Evolutionary conservation across 1,140 invertebrate genomes (phyloP).

Genomic region (Drosophila oshimai): DNA sequence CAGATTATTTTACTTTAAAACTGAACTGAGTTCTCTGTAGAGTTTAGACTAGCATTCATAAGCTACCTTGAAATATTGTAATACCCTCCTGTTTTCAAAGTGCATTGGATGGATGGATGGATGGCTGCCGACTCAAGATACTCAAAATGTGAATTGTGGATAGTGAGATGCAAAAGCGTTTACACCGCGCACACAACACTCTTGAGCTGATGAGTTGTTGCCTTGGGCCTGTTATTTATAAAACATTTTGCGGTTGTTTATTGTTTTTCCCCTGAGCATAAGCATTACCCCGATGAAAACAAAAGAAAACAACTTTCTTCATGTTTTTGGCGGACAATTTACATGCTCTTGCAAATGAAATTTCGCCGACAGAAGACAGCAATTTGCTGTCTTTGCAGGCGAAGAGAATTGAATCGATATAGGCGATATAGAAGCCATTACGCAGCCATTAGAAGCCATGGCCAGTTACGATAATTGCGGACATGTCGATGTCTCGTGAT

Average conservation of each 20-base stretch:
- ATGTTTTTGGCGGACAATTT: constrained; percentile 20
- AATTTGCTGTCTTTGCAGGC: constrained; percentile 1
- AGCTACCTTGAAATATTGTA: not conserved
- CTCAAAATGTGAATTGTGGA: constrained; percentile 12
- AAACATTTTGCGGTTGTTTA: constrained; percentile 39
- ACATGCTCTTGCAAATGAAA: constrained; percentile 8
- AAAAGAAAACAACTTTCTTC: constrained; percentile 45
- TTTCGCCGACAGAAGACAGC: not conserved
- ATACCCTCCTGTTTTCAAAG: not conserved
- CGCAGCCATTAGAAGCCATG: constrained; percentile 14
- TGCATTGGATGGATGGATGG: not conserved
- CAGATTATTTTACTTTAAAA: too few relatives aligned
- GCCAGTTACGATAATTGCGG: constrained; percentile 26
- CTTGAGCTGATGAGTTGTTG: constrained; percentile 13
- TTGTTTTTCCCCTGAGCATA: constrained; percentile 10
- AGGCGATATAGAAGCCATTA: constrained; percentile 3
- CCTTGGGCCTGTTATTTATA: constrained; percentile 34
- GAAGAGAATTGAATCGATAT: not conserved
- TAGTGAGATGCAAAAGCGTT: constrained; percentile 32
- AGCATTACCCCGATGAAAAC: constrained; percentile 8
- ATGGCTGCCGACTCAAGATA: not conserved
- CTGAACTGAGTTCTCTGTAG: too few relatives aligned
- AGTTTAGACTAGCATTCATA: too few relatives aligned
- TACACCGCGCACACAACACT: constrained; percentile 18
- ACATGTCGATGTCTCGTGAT: constrained; percentile 3